Percentiles rank a stretch among this genome's conserved stretches.
Evolutionary conservation across 2,113 vertebrate species (phyloP).

Genomic region (Podilymbus podiceps): DNA sequence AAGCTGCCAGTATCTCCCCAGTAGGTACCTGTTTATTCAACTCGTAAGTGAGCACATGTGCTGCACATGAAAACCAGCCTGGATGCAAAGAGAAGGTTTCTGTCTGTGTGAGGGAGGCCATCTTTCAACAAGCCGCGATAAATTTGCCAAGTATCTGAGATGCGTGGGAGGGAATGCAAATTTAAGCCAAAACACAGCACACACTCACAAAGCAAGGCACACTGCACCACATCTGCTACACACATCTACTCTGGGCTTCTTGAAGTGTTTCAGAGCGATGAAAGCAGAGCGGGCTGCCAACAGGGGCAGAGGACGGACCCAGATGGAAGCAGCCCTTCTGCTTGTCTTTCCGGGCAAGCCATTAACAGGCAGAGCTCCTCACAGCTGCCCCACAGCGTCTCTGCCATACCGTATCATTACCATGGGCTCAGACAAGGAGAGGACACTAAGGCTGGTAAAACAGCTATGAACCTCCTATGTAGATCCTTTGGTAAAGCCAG

Average conservation of each 20-base stretch:
- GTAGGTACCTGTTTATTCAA: neutral
- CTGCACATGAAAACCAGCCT: neutral
- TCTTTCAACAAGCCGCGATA: neutral
- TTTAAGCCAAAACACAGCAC: neutral
- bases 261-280: rapidly evolving
- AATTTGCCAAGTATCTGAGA: neutral
- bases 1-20: neutral
- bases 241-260: neutral
- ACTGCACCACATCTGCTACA: neutral
- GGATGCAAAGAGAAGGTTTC: neutral
- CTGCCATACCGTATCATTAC: neutral
- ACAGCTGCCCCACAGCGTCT: neutral
- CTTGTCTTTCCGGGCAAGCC: neutral
- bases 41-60: neutral
- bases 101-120: rapidly evolving
- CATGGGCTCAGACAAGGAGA: neutral
- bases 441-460: neutral
- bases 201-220: neutral
- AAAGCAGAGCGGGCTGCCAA: neutral
- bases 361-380: neutral
- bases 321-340: neutral
- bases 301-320: neutral
- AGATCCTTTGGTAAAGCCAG: neutral
- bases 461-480: rapidly evolving
- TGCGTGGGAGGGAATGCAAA: neutral